phyloP scores from a whole-genome alignment of 2,113 vertebrate genomes.

The Etheostoma cragini region DNA sequence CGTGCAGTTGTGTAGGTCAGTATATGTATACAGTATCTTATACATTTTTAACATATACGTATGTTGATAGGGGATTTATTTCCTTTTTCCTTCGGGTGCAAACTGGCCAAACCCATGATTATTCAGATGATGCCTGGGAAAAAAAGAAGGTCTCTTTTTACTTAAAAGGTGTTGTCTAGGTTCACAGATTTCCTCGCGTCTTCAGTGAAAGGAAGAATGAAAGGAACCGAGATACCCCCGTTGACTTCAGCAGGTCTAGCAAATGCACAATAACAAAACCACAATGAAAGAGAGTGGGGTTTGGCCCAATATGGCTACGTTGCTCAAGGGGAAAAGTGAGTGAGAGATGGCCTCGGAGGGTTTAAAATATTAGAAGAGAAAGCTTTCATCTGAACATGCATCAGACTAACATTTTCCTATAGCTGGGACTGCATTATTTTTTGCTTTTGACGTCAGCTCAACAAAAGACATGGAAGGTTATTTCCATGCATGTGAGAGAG shows the following conservation, averaged over 20 bases:
- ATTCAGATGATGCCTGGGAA: neutral
- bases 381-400: slow-evolving; percentile 1
- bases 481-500: slow-evolving; percentile 46
- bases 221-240: neutral
- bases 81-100: too few relatives aligned
- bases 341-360: neutral
- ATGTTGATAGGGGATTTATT: neutral
- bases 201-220: neutral
- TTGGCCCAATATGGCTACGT: slow-evolving; percentile 9
- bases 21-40: neutral
- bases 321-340: slow-evolving; percentile 6
- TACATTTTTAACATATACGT: neutral
- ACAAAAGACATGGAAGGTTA: slow-evolving; percentile 1
- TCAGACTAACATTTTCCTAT: neutral
- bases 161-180: neutral
- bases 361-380: slow-evolving; percentile 13
- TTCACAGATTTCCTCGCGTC: neutral
- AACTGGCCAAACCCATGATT: neutral
- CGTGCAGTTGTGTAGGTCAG: neutral
- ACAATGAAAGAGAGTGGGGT: neutral
- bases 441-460: neutral
- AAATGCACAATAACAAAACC: neutral
- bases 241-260: neutral
- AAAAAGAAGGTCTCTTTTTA: neutral
- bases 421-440: neutral